A percentile compares a stretch with the other conserved stretches of the same genome.
Conservation (phyloP, 2,888 invertebrate genomes). For the Synanthedon tipuliformis region DNA sequence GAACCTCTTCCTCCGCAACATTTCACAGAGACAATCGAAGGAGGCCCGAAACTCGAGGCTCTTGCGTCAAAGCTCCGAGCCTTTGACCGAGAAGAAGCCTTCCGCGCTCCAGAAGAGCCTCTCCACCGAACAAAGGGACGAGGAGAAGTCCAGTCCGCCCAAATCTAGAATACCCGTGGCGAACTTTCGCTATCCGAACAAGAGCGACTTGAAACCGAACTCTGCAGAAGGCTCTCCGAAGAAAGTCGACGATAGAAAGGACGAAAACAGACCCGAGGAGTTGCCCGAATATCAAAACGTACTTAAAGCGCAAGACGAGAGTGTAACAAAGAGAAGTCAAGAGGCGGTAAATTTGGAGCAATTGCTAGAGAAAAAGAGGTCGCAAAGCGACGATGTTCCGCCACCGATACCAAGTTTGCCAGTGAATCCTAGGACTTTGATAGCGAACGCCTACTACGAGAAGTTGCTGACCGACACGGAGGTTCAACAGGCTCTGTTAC, state of each 20-base stretch:
- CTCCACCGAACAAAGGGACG: conserved; percentile 45
- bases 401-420: conserved; percentile 65
- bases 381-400: conserved; percentile 38
- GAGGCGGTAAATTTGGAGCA: conserved; percentile 19
- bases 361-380: conserved; percentile 27
- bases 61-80: conserved; percentile 53
- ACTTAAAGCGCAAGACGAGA: conserved; percentile 14
- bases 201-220: conserved; percentile 35
- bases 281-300: conserved; percentile 56
- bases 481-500: conserved; percentile 82
- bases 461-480: conserved; percentile 81
- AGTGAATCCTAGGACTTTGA: conserved; percentile 49
- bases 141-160: conserved; percentile 30
- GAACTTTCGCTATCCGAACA: conserved; percentile 59
- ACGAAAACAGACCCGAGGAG: conserved; percentile 14
- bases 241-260: conserved; percentile 9
- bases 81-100: conserved; percentile 38
- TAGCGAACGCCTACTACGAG: conserved; percentile 84
- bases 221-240: conserved; percentile 49
- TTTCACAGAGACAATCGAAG: conserved; percentile 52
- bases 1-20: conserved; percentile 50
- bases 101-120: conserved; percentile 45
- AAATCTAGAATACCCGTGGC: conserved; percentile 58
- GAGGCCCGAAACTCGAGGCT: conserved; percentile 46
- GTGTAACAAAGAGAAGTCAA: conserved; percentile 8